Base-by-base conservation (phyloP, 2,888 invertebrate species). In the Cryptocephalus moraei region DNA sequence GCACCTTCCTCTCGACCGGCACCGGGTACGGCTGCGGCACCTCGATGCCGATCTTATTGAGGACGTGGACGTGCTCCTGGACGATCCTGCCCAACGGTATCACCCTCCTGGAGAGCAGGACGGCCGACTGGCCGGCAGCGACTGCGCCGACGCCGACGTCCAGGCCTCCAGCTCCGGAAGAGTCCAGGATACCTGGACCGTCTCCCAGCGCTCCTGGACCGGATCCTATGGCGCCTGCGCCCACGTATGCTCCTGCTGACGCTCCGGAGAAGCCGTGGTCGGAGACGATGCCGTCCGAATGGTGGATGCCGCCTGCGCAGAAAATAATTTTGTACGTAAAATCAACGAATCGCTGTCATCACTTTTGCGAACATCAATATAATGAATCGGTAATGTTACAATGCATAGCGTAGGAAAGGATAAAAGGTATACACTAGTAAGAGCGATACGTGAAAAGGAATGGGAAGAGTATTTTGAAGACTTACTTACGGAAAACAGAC, bases 21-120 rank as follows among this genome's bases (percentile, higher is more conserved):
- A 75, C 72, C 1, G 75, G 70, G 42, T 72, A 73, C 14, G 76
- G 75, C 36, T 73, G 73, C 0, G 75, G 70, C n/a, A 75, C 71
- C 8, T 75, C 73, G 1, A 76, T 72, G 14, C 72, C 67, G 40
- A 65, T 52, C 43, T 71, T 74, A 49, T 73, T 71, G 11, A 72
- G 67, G 44, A 75, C 65, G 32, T 73, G 66, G 8, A 73, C 65
- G 38, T 71, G 67, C 11, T 66, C 52, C 22, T 52, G 52, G 31
- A 59, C 48, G 39, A 52, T 44, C 36, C 51, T 56, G 39, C 59
- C 60, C 11, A 60, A 52, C 13, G 56, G 49, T 1, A 58, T 53
- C 1, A 46, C 51, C 41, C 46, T 52, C 38, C 56, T 50, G 8
- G 44, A 36, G 8, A 44, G 48, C 11, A 33, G n/a, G 49, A 44